Conservation (phyloP, 2,113 vertebrate species). For the Ginglymostoma cirratum region DNA sequence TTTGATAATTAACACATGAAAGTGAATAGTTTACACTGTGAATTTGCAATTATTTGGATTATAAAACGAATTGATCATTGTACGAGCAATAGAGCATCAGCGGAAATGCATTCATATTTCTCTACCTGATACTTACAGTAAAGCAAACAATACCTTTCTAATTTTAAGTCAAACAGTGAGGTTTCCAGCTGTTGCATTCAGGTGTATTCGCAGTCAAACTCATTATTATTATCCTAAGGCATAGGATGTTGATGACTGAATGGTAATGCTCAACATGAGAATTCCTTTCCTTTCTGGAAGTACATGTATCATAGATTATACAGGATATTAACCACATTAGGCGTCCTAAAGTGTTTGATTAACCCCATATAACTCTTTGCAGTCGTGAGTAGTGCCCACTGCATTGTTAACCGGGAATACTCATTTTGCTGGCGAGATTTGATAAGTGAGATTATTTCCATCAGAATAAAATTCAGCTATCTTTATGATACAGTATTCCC, state of each 20-base stretch:
- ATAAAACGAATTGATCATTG: background rate
- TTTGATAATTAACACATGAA: background rate
- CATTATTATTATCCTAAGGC: background rate
- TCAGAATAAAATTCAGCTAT: background rate
- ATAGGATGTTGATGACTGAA: background rate
- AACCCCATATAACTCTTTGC: background rate
- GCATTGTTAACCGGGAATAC: background rate
- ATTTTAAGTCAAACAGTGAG: background rate
- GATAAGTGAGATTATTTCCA: background rate
- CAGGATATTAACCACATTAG: background rate
- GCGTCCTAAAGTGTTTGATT: constrained; percentile 3
- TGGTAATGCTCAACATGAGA: background rate
- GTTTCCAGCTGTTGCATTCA: background rate
- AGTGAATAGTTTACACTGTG: background rate
- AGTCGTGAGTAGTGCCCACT: background rate
- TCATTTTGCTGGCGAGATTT: background rate
- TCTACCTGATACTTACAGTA: background rate
- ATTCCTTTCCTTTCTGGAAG: background rate
- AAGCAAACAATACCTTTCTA: background rate
- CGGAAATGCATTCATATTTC: background rate
- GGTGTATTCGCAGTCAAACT: background rate
- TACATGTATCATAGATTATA: background rate
- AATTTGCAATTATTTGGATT: background rate
- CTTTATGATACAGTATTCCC: background rate
- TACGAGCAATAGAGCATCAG: background rate